phyloP scores from a whole-genome alignment of 2,888 invertebrate genomes.

The Tenthredo livida region DNA sequence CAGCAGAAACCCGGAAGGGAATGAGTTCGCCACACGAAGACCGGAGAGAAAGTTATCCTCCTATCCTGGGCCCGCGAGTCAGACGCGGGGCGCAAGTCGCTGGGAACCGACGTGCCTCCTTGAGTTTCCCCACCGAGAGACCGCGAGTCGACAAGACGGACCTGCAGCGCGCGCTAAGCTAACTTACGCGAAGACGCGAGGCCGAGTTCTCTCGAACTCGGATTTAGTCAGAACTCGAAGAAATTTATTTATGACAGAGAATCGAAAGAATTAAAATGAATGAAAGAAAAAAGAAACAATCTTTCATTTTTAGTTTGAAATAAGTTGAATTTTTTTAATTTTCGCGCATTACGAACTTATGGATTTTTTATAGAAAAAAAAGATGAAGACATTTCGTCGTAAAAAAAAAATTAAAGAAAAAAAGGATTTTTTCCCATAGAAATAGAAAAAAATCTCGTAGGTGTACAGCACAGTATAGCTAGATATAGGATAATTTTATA shows the following conservation, averaged over 20 bases:
- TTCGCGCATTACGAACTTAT: too few relatives aligned
- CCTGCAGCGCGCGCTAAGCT: neutral
- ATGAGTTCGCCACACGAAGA: constrained; percentile 42
- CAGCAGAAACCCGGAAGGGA: constrained; percentile 44
- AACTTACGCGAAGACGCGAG: neutral
- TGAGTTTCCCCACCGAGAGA: constrained; percentile 18
- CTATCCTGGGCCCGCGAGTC: constrained; percentile 3
- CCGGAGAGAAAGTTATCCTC: constrained; percentile 51
- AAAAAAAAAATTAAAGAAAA: too few relatives aligned
- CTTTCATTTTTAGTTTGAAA: too few relatives aligned
- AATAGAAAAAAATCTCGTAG: neutral
- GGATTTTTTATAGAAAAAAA: neutral
- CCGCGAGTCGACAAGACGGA: neutral
- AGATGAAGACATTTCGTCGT: neutral
- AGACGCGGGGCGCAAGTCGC: constrained; percentile 7
- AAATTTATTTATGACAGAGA: neutral
- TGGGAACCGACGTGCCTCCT: constrained; percentile 27
- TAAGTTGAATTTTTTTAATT: too few relatives aligned
- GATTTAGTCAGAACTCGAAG: neutral
- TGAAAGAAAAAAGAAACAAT: neutral
- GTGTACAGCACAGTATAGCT: neutral
- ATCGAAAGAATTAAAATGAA: neutral
- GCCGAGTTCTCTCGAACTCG: neutral
- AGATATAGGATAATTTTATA: neutral
- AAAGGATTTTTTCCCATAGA: neutral